phyloP scores from a whole-genome alignment of 2,888 invertebrate genomes.

The Drosophila emarginata region DNA sequence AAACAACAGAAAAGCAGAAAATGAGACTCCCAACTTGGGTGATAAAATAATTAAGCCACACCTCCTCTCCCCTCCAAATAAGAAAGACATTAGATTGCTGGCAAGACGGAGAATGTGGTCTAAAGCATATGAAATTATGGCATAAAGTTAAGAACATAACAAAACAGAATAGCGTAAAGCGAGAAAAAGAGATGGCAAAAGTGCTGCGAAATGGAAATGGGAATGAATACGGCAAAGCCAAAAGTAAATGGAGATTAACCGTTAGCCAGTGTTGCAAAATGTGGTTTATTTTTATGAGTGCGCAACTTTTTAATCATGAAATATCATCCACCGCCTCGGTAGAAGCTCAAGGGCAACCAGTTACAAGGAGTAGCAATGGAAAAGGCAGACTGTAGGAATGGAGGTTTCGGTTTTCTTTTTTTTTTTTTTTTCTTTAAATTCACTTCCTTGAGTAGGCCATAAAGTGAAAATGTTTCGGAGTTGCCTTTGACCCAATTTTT shows the following conservation, averaged over 20 bases:
- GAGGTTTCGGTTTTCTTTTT: background rate
- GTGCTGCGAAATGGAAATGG: constrained; percentile 35
- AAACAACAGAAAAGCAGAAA: constrained; percentile 35
- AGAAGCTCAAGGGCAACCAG: constrained; percentile 29
- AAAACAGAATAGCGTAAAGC: constrained; percentile 5
- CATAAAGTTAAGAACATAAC: constrained; percentile 40
- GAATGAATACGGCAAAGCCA: constrained; percentile 4
- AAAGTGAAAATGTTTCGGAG: constrained; percentile 28
- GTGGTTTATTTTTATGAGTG: constrained; percentile 44
- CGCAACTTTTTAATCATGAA: constrained; percentile 54
- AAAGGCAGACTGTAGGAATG: background rate
- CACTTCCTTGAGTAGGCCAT: constrained; percentile 48
- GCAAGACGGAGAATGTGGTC: constrained; percentile 11
- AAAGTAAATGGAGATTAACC: constrained; percentile 47
- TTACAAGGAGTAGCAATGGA: background rate
- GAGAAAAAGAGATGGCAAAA: constrained; percentile 32
- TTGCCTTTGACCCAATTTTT: constrained; percentile 51
- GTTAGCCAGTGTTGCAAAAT: constrained; percentile 44
- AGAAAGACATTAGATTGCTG: constrained; percentile 26
- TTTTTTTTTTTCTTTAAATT: background rate
- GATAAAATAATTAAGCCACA: constrained; percentile 68
- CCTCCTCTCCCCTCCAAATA: constrained; percentile 6
- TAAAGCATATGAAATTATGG: constrained; percentile 46
- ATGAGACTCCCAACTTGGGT: constrained; percentile 46
- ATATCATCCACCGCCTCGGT: constrained; percentile 30